A percentile compares a stretch with the other conserved stretches of the same genome.
phyloP scores from a whole-genome alignment of 2,113 vertebrate genomes.

The Cynoglossus semilaevis region DNA sequence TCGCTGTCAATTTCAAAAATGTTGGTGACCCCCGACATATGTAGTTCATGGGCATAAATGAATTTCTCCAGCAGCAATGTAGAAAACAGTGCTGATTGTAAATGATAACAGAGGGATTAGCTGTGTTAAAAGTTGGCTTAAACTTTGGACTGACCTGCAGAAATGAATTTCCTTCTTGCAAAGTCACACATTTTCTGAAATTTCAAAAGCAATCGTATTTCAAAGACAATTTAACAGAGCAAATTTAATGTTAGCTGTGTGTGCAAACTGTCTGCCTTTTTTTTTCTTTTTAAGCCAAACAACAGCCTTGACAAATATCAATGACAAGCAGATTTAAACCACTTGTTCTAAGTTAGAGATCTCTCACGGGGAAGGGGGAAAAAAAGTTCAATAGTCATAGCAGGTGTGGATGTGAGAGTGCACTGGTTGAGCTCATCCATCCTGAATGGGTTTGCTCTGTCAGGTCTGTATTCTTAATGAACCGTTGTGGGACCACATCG shows the following conservation, averaged over 20 bases:
- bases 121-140: no score
- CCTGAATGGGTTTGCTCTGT: slow-evolving; percentile 59
- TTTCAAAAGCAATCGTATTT: neutral
- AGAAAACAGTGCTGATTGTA: no score
- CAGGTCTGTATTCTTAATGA: slow-evolving; percentile 64
- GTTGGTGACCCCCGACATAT: no score
- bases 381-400: slow-evolving; percentile 26
- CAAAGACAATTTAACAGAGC: neutral
- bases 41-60: no score
- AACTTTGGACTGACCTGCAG: neutral
- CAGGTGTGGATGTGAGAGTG: slow-evolving; percentile 1
- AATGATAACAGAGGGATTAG: no score
- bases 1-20: no score
- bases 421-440: slow-evolving; percentile 47
- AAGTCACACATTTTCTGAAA: neutral
- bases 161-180: neutral
- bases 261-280: slow-evolving; percentile 17
- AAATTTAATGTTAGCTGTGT: slow-evolving; percentile 11
- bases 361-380: slow-evolving; percentile 27
- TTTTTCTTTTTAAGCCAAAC: slow-evolving; percentile 18
- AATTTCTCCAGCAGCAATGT: no score
- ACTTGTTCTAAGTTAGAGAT: slow-evolving; percentile 51
- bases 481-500: slow-evolving; percentile 44
- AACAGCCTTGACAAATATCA: slow-evolving; percentile 24
- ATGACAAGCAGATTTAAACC: slow-evolving; percentile 24